Conservation (phyloP, 2,113 vertebrate genomes). For the Corythoichthys haematopterus region DNA sequence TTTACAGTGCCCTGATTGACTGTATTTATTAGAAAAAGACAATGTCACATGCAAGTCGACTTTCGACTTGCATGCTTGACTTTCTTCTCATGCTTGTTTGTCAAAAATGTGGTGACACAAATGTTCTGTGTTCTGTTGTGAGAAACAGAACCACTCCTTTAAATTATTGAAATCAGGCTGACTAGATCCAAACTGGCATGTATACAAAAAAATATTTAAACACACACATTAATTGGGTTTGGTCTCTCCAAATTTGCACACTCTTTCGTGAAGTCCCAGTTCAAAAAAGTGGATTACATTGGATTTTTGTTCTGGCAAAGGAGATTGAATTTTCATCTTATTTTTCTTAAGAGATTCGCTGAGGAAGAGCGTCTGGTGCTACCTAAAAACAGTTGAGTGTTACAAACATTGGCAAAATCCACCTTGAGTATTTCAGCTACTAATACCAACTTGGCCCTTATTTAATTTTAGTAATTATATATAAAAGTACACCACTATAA, state of each 20-base stretch:
- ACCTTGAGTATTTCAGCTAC: neutral
- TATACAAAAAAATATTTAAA: neutral
- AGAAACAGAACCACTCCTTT: constrained; percentile 1
- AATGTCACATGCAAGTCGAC: constrained; percentile 20
- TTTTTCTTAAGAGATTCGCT: neutral
- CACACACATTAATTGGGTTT: constrained; percentile 9
- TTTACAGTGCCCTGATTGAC: neutral
- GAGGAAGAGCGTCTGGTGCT: neutral
- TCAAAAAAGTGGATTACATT: neutral
- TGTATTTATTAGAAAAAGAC: constrained; percentile 10
- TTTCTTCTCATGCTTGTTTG: constrained; percentile 9
- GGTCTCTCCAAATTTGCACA: neutral
- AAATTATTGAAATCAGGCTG: constrained; percentile 44
- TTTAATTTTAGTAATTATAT: neutral
- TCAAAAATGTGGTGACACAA: constrained; percentile 15
- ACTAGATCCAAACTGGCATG: constrained; percentile 12
- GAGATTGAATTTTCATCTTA: neutral
- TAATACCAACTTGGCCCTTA: neutral
- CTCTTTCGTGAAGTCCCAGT: neutral
- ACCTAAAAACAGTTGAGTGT: neutral
- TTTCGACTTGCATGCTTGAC: constrained; percentile 15
- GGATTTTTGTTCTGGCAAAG: neutral
- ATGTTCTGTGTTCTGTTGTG: constrained; percentile 9
- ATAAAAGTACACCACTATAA: neutral
- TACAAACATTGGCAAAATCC: neutral